Evolutionary conservation across 1,140 invertebrate species (phyloP).

Genomic region (Pseudomyrmex gracilis): DNA sequence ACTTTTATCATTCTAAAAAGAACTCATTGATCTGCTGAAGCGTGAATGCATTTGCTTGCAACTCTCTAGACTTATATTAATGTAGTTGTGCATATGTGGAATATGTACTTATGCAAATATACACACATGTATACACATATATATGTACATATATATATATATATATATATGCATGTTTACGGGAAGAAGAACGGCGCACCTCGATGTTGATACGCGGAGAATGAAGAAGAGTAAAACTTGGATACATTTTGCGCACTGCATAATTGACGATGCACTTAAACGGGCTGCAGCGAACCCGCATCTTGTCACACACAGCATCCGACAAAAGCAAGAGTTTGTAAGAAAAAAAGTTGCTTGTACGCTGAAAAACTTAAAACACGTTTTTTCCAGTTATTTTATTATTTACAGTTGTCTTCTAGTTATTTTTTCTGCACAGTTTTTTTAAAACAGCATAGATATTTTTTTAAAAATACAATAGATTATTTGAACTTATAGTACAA

Average conservation of each 20-base stretch:
- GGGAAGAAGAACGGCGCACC: conserved; percentile 19
- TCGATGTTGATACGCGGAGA: conserved; percentile 23
- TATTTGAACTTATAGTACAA: no score
- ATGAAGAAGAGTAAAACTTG: neutral
- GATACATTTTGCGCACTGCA: conserved; percentile 48
- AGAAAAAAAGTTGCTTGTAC: conserved; percentile 20
- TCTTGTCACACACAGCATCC: conserved; percentile 4
- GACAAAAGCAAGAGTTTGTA: conserved; percentile 19
- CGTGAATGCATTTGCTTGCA: conserved; percentile 4
- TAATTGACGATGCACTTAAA: conserved; percentile 40
- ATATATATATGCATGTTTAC: neutral
- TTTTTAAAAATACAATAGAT: no score
- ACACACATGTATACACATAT: neutral
- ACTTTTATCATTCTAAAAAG: neutral
- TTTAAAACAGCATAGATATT: no score
- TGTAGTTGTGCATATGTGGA: neutral
- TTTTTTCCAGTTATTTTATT: neutral
- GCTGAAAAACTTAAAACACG: conserved; percentile 14
- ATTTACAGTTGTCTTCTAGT: no score
- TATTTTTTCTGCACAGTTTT: neutral
- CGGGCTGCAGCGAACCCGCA: neutral
- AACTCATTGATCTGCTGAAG: neutral
- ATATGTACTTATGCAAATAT: no score
- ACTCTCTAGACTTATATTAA: conserved; percentile 17
- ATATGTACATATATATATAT: neutral